Evolutionary conservation across 2,797 vertebrate genomes (phyloP).

Genomic region (Danio choprae): DNA sequence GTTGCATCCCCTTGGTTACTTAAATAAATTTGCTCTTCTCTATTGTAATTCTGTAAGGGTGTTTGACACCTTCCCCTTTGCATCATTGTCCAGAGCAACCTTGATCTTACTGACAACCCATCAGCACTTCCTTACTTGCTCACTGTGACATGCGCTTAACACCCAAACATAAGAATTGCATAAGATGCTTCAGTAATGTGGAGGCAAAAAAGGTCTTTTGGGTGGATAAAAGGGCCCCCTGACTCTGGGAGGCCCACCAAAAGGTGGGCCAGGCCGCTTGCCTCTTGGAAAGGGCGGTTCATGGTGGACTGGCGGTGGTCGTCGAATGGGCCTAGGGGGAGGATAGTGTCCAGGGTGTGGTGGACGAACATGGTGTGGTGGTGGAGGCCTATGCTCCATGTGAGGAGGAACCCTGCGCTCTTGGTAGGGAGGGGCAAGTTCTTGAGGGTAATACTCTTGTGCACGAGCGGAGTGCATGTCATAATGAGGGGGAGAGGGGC

Average conservation of each 20-base stretch:
- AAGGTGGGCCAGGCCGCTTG: constrained; percentile 84
- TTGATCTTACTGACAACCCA: background rate
- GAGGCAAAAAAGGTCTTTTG: constrained; percentile 90
- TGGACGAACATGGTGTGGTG: constrained; percentile 68
- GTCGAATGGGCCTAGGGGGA: constrained; percentile 57
- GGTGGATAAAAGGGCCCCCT: constrained; percentile 85
- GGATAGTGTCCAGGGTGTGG: constrained; percentile 66
- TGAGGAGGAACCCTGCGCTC: constrained; percentile 59
- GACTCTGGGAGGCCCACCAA: constrained; percentile 67
- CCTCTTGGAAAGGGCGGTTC: constrained; percentile 79
- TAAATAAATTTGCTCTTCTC: constrained; percentile 9
- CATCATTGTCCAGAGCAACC: background rate
- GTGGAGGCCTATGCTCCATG: constrained; percentile 66
- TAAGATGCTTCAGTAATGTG: constrained; percentile 83
- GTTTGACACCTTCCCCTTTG: background rate
- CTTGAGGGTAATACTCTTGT: constrained; percentile 69
- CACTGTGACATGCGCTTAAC: constrained; percentile 30
- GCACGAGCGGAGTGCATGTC: constrained; percentile 65
- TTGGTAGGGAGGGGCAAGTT: constrained; percentile 66
- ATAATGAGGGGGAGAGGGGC: constrained; percentile 66
- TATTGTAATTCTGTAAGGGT: constrained; percentile 15
- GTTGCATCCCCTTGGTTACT: constrained; percentile 1
- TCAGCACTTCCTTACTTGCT: constrained; percentile 13
- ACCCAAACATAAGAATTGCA: constrained; percentile 42
- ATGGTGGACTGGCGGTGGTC: constrained; percentile 74